Base-by-base conservation (phyloP, 2,888 invertebrate genomes). In the Stenchaetothrips biformis region DNA sequence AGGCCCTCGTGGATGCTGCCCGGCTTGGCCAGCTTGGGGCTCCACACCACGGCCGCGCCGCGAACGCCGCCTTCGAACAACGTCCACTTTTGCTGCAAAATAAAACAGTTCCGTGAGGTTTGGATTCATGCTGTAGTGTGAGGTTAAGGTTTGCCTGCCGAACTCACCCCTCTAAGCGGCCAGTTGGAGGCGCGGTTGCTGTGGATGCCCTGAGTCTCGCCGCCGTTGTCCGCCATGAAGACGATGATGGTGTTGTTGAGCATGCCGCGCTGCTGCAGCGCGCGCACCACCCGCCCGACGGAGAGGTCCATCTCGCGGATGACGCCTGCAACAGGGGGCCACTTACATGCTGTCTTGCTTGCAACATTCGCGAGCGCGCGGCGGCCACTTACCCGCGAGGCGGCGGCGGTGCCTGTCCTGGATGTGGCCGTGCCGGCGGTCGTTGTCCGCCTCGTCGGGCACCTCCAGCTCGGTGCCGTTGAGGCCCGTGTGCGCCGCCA, bases 41-140 rank as follows among this genome's bases (percentile, higher is more conserved):
- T 93, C 91, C 93, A 95, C 79, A 96, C 88, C 78, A 93, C 91
- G 0, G 93, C 94, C 0, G 91, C 91, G 0, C 93, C 93, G 81
- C 95, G 89, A 0, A 95, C 90, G 0, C 91, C 96, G 4, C 97
- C 97, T 87, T 98, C 97, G 91, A 93, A 95, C 0, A 95, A 89
- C 0, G 94, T 92, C 83, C 91, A 89, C 87, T 97, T 97, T 86
- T 91, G 89, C 92, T 91, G 82, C 7, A 85, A 37, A 37, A 4
- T 37, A 37, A 37, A 37, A 37, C 2, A 37, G 37, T 2, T 2
- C 4, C 1, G 37, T 37, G 37, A 37, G 37, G 37, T 37, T 37
- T 37, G 1, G 37, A 37, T 4, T 37, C 37, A 37, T 4, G 37
- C 37, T 37, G 4, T 37, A 37, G 37, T 2, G 37, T 37, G 37